Base-by-base conservation (phyloP, 2,113 vertebrate genomes). In the Otis tarda region DNA sequence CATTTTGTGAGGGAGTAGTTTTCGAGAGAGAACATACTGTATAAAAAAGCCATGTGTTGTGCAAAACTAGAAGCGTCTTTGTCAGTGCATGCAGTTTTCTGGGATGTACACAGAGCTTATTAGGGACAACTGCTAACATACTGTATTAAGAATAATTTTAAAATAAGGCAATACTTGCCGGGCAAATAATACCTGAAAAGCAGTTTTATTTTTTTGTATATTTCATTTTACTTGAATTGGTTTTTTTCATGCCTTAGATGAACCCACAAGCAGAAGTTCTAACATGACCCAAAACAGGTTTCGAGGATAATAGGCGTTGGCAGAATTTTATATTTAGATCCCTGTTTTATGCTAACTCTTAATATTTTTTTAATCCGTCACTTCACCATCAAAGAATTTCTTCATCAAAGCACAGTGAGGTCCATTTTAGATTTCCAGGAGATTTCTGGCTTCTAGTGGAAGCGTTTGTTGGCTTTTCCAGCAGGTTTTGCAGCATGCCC, bases 1-100 rank as follows among this genome's bases (percentile, higher is more conserved):
- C 81, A 75, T 95, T 96, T 97, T 96, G 92, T 83, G 83, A 97
- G 95, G 87, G 76, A 89, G 92, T 95, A 94, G 83, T 96, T 97
- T 97, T 92, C 85, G 89, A 77, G 52, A 93, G 74, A 93, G 96
- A 95, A 53, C 86, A 69, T 57, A 83, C 28, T 8, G 19, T 78
- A 77, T 91, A 82, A 95, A 92, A 95, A 97, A 97, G 45, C 64
- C 79, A 53, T 93, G 83, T 56, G 89, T 94, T 80, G 94, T 79
- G 68, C 77, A 92, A 90, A 87, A 95, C 56, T 63, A 41, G 90
- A 90, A 91, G 55, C 20, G 2, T 94, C 96, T 96, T 96, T 96
- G 87, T 96, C 89, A 83, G 90, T 50, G 65, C 79, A 25, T 93
- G 93, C 90, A 96, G 45, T 96, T 97, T 97, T 93, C 85, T 67